phyloP scores from a whole-genome alignment of 2,113 vertebrate genomes.

The Hippocampus guttulatus region DNA sequence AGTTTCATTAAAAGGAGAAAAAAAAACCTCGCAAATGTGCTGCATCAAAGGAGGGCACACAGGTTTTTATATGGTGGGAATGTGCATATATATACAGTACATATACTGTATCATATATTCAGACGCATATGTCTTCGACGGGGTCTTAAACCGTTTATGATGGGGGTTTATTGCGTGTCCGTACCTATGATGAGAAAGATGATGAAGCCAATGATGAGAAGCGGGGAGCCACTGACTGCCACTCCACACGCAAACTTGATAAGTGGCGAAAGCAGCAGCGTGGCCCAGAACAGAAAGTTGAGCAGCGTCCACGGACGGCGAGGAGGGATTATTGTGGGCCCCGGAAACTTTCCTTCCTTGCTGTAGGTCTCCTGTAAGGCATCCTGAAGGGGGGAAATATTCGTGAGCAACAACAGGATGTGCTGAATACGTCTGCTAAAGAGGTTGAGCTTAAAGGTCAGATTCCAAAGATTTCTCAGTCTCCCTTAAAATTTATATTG shows the following conservation, averaged over 20 bases:
- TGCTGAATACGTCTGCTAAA: not conserved
- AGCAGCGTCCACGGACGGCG: slow-evolving; percentile 89
- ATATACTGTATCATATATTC: no score
- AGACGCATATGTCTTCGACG: no score
- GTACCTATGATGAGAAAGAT: slow-evolving; percentile 90
- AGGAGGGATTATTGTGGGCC: slow-evolving; percentile 77
- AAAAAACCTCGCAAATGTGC: no score
- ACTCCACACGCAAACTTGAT: slow-evolving; percentile 90
- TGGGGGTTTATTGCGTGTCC: slow-evolving; percentile 6
- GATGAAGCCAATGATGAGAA: slow-evolving; percentile 90
- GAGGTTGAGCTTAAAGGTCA: no score
- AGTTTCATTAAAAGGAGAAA: no score
- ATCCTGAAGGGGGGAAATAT: slow-evolving; percentile 70
- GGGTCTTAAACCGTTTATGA: no score
- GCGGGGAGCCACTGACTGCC: slow-evolving; percentile 89
- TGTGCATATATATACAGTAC: no score
- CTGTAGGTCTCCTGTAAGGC: slow-evolving; percentile 90
- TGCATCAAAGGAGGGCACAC: no score
- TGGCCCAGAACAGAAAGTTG: slow-evolving; percentile 96
- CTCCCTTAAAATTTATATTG: no score
- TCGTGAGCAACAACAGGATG: not conserved
- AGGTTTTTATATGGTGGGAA: no score
- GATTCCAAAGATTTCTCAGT: no score
- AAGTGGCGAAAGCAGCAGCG: slow-evolving; percentile 89
- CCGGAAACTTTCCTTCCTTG: slow-evolving; percentile 85